phyloP scores from a whole-genome alignment of 2,113 vertebrate species.

The Myotis brandtii region DNA sequence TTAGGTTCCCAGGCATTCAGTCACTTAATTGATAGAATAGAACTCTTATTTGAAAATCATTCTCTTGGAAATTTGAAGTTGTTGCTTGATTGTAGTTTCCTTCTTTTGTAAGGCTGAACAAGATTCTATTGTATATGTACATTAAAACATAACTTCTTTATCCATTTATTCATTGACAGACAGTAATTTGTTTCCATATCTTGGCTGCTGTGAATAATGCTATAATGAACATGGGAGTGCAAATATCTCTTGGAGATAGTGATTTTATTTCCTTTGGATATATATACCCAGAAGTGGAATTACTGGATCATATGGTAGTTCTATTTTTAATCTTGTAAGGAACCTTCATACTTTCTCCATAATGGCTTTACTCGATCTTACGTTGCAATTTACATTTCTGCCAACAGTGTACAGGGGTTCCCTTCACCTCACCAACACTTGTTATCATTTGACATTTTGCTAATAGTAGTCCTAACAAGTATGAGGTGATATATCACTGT shows the following conservation, averaged over 20 bases:
- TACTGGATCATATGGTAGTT: not conserved
- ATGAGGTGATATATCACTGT: not conserved
- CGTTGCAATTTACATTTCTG: not conserved
- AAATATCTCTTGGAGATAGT: not conserved
- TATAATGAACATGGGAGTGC: not conserved
- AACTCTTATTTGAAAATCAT: conserved; percentile 4
- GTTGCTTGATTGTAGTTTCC: not conserved
- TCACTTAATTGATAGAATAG: not conserved
- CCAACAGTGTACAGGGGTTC: not conserved
- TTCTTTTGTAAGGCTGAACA: not conserved
- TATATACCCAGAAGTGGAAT: not conserved
- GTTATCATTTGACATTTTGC: not conserved
- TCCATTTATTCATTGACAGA: not conserved
- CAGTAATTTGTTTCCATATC: not conserved
- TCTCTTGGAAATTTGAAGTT: conserved; percentile 3
- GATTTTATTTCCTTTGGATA: not conserved
- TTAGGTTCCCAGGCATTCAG: not conserved
- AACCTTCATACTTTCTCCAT: not conserved
- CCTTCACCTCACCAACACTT: not conserved
- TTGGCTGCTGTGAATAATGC: not conserved
- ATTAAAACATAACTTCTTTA: not conserved
- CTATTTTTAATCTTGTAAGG: not conserved
- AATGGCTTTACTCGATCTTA: not conserved
- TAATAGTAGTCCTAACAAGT: not conserved
- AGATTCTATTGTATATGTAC: not conserved